Evolutionary conservation across 2,113 vertebrate genomes (phyloP).

Genomic region (Lampris incognitus): DNA sequence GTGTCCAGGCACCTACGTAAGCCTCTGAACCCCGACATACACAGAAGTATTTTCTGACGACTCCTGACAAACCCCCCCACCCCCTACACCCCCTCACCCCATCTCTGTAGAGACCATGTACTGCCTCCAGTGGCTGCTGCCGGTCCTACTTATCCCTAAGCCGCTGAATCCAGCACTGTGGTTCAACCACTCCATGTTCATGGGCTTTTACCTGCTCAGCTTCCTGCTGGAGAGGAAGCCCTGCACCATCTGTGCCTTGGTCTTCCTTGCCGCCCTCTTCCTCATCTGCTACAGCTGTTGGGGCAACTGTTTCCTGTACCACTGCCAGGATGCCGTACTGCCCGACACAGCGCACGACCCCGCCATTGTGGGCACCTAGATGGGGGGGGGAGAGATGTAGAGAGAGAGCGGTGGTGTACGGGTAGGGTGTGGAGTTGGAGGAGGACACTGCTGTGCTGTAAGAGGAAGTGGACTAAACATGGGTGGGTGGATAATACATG

Average conservation of each 20-base stretch:
- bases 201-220: conserved; percentile 99
- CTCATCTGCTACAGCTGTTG: conserved; percentile 99
- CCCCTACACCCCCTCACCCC: conserved; percentile 9
- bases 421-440: neutral
- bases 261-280: conserved; percentile 96
- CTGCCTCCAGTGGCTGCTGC: conserved; percentile 98
- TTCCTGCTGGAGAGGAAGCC: conserved; percentile 99
- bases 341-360: conserved; percentile 93
- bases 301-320: conserved; percentile 99
- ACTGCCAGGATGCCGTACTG: conserved; percentile 93
- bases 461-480: neutral
- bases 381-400: neutral
- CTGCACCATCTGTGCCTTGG: conserved; percentile 99
- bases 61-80: neutral
- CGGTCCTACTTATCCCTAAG: conserved; percentile 98
- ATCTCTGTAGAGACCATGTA: conserved; percentile 84
- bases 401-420: neutral
- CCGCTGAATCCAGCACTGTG: conserved; percentile 97
- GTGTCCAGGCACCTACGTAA: no score
- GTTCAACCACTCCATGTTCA: conserved; percentile 99
- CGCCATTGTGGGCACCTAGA: conserved; percentile 93
- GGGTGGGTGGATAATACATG: neutral
- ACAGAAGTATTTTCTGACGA: neutral
- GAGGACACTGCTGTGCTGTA: conserved; percentile 51
- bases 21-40: neutral